Evolutionary conservation across 2,113 vertebrate species (phyloP), one percentile per base, ranked within the genome.

Genomic region (Sphyrna mokarran): DNA sequence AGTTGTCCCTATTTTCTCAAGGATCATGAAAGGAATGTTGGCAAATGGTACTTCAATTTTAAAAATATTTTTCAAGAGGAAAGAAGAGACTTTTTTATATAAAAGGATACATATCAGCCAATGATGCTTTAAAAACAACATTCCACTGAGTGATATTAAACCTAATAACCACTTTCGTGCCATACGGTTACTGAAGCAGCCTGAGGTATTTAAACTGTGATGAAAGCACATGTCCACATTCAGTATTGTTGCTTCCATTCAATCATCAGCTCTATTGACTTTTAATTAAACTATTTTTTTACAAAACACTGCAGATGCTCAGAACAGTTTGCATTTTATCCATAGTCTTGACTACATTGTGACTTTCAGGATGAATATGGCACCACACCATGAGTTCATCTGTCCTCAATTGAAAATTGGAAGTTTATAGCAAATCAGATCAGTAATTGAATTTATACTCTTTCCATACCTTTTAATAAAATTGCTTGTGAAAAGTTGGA

Each of bases 51-150:
- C 23, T 95, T 70, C 66, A 95, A 95, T 95, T 95, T 95, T 33
- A 95, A 95, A 95, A 95, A 43, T 95, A 70, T 95, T 95, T 95
- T 95, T 95, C 93, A 72, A 95, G 68, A 48, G 20, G 93, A 95
- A 95, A 95, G 66, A 72, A 95, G 68, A 70, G 20, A 70, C 40
- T 48, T 70, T 94, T 95, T 95, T 70, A 95, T 95, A 95, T 94
- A 95, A 95, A 95, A 40, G 93, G 68, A 95, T 95, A 48, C 22
- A 48, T 72, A 37, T 70, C 93, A 95, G 93, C 93, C 93, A 95
- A 48, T 29, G 68, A 72, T 72, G 68, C 37, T 95, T 95, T 95
- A 22, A 70, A 95, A 95, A 69, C 91, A 95, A 95, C 68, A 95
- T 95, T 72, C 93, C 18, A 68, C 29, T 95, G 66, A 95, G 68